Conservation (phyloP, 2,797 vertebrate species). For the Lophius americanus region DNA sequence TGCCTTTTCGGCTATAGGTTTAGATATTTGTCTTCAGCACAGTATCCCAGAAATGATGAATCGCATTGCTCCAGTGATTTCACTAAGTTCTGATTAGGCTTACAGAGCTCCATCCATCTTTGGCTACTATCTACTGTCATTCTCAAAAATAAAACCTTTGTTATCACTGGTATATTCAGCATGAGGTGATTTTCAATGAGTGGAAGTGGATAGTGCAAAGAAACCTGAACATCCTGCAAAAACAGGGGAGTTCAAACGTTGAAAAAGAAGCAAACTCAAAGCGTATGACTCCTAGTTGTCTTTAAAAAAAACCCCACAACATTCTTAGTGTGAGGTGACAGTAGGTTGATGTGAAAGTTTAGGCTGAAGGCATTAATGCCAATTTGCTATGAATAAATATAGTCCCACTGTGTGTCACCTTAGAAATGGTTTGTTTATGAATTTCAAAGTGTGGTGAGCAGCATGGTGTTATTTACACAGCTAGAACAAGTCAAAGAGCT, state of each 20-base stretch:
- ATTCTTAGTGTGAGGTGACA: background rate
- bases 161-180: conserved; percentile 28
- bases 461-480: background rate
- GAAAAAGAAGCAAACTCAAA: background rate
- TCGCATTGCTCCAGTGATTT: conserved; percentile 31
- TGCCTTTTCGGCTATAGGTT: conserved; percentile 47
- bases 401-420: background rate
- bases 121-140: conserved; percentile 15
- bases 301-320: conserved; percentile 9
- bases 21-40: conserved; percentile 49
- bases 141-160: conserved; percentile 16
- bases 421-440: background rate
- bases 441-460: background rate
- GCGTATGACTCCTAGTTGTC: background rate
- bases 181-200: conserved; percentile 43
- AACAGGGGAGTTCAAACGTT: background rate
- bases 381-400: background rate
- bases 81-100: conserved; percentile 42
- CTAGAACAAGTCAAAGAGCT: conserved; percentile 12
- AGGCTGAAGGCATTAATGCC: background rate
- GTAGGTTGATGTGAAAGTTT: background rate
- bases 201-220: conserved; percentile 14
- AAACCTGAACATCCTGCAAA: conserved; percentile 24
- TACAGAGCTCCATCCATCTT: conserved; percentile 44
- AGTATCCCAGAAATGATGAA: conserved; percentile 46